These are phyloP conservation scores for Pseudomyrmex pallidus DNA, from an alignment of 1,140 invertebrate genomes.

Conservation along the genomic window DNA sequence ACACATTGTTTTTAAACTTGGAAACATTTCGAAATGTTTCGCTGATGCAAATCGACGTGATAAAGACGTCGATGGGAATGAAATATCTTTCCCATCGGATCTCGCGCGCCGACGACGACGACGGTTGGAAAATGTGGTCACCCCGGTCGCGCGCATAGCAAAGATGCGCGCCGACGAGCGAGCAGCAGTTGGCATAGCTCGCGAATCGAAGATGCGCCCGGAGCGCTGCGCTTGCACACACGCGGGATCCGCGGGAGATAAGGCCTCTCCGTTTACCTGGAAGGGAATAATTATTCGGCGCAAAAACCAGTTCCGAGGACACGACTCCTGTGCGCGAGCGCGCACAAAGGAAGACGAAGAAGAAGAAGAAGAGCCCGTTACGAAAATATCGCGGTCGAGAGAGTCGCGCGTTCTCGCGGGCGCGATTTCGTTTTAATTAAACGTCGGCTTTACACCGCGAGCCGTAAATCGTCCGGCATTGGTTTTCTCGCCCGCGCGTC, in stretches of 20 bases:
- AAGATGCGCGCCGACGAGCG: not conserved
- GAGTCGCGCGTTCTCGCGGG: constrained; percentile 61
- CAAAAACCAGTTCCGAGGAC: constrained; percentile 67
- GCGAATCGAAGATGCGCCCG: constrained; percentile 44
- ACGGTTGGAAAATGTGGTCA: constrained; percentile 5
- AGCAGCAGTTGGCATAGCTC: not conserved
- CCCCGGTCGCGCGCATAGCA: not conserved
- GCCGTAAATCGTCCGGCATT: constrained; percentile 28
- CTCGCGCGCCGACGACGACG: too few relatives aligned
- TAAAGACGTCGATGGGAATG: not conserved
- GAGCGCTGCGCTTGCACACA: constrained; percentile 1
- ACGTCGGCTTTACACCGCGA: constrained; percentile 34
- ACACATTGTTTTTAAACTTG: too few relatives aligned
- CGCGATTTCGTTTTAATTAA: constrained; percentile 70
- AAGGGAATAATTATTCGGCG: constrained; percentile 71
- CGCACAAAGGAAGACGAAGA: constrained; percentile 41
- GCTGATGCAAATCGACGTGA: not conserved
- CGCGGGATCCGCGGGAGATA: constrained; percentile 65
- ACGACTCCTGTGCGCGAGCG: not conserved
- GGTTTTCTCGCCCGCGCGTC: not conserved
- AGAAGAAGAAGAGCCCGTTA: not conserved
- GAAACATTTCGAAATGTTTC: not conserved
- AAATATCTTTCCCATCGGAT: not conserved
- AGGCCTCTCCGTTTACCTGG: constrained; percentile 66
- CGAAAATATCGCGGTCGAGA: constrained; percentile 65